Conservation (phyloP, 2,888 invertebrate species). For the Scelioninae gen. 1 region DNA sequence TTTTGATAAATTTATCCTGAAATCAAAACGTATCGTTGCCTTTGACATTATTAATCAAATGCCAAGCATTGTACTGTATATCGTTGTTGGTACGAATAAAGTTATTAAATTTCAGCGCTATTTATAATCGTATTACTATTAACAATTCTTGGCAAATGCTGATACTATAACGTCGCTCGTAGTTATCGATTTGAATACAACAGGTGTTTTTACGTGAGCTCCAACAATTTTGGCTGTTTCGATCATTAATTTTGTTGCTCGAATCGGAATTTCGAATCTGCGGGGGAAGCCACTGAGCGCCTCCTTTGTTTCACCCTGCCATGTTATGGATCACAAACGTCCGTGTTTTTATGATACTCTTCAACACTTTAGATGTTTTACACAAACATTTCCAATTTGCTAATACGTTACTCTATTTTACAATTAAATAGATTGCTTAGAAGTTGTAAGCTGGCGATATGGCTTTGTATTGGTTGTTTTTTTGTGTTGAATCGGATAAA, state of each 20-base stretch:
- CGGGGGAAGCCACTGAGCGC: neutral
- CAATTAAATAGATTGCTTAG: too few relatives aligned
- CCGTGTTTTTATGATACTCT: too few relatives aligned
- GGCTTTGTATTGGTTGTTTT: too few relatives aligned
- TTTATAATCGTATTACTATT: slow-evolving; percentile 52
- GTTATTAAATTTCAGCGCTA: slow-evolving; percentile 50
- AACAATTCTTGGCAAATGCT: slow-evolving; percentile 49
- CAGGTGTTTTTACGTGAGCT: slow-evolving; percentile 57
- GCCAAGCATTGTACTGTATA: slow-evolving; percentile 33
- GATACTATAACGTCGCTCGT: slow-evolving; percentile 29
- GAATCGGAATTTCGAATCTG: slow-evolving; percentile 58
- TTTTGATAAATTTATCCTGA: too few relatives aligned
- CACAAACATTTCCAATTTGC: too few relatives aligned
- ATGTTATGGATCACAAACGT: slow-evolving; percentile 18
- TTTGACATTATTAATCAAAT: slow-evolving; percentile 65
- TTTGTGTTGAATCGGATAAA: too few relatives aligned
- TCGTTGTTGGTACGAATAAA: slow-evolving; percentile 37
- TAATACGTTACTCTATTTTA: too few relatives aligned
- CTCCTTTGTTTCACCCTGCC: slow-evolving; percentile 28
- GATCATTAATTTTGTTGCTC: slow-evolving; percentile 57
- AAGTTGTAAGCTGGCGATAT: too few relatives aligned
- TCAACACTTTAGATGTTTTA: too few relatives aligned
- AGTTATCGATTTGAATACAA: slow-evolving; percentile 51
- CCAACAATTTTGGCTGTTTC: slow-evolving; percentile 53
- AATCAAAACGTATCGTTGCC: slow-evolving; percentile 46